phyloP scores from a whole-genome alignment of 1,140 invertebrate species.

The Drosophila sulfurigaster region DNA sequence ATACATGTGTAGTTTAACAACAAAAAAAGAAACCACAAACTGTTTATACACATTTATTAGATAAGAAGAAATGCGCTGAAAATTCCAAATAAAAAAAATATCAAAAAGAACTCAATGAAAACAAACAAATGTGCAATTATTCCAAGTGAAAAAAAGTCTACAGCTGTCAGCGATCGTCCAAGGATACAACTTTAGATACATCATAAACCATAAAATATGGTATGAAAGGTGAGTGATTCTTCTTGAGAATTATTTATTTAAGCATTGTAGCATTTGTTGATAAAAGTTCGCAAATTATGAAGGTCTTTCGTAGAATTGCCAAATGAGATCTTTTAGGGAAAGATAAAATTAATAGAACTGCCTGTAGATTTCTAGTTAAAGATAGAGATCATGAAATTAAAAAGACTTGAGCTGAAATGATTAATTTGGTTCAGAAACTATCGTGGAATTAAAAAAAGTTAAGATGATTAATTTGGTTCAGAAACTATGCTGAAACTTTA shows the following conservation, averaged over 20 bases:
- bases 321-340: neutral
- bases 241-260: neutral
- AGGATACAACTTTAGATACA: conserved; percentile 30
- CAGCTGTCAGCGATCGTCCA: conserved; percentile 34
- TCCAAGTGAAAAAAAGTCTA: conserved; percentile 10
- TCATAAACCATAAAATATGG: conserved; percentile 23
- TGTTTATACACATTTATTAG: conserved; percentile 30
- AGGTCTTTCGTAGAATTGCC: neutral
- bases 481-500: too few species aligned
- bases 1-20: conserved; percentile 19
- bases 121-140: conserved; percentile 30
- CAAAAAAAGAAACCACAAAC: conserved; percentile 3
- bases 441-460: too few species aligned
- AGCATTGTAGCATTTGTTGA: neutral
- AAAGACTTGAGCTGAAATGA: too few species aligned
- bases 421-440: too few species aligned
- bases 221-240: conserved; percentile 37
- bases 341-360: neutral
- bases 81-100: conserved; percentile 16
- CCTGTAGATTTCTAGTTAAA: neutral
- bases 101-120: conserved; percentile 30
- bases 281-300: neutral
- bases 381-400: too few species aligned
- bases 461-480: too few species aligned
- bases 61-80: conserved; percentile 17